Percentiles rank a stretch among this genome's conserved stretches.
Evolutionary conservation across 1,140 invertebrate genomes (phyloP).

Genomic region (Diprion similis): DNA sequence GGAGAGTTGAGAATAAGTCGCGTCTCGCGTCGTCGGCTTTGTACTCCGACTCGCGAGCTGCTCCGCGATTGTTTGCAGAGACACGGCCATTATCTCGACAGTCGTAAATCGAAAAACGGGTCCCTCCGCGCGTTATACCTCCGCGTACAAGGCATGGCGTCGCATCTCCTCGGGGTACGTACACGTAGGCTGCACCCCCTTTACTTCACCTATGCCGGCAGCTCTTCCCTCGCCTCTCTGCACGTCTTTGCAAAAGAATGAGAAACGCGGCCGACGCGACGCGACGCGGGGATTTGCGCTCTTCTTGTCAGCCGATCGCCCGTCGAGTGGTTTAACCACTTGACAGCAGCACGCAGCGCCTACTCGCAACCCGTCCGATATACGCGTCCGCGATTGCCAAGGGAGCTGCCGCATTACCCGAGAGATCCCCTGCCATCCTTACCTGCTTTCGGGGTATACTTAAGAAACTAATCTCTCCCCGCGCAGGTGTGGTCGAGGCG

Average conservation of each 20-base stretch:
- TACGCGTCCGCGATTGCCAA: not conserved
- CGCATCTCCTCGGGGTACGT: no score
- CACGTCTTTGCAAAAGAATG: not conserved
- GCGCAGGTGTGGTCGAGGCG: not conserved
- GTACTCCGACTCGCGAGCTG: not conserved
- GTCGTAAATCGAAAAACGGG: constrained; percentile 3
- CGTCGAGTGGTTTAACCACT: constrained; percentile 2
- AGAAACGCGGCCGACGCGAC: not conserved
- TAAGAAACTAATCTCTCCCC: not conserved
- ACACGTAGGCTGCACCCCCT: no score
- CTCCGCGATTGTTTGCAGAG: constrained; percentile 3
- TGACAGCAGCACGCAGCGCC: not conserved
- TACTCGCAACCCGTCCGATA: not conserved
- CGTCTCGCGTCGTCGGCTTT: not conserved
- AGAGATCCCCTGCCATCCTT: not conserved
- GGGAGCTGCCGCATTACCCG: not conserved
- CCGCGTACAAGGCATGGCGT: not conserved
- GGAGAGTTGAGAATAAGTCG: not conserved
- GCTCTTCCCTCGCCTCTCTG: not conserved
- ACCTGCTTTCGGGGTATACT: not conserved
- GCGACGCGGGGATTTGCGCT: constrained; percentile 1
- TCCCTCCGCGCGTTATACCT: not conserved
- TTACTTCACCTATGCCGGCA: no score
- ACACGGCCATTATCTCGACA: constrained; percentile 4
- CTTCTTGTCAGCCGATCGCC: not conserved